A percentile compares a stretch with the other conserved stretches of the same genome.
Conservation (phyloP, 2,797 vertebrate species). For the Macroramphosus scolopax region DNA sequence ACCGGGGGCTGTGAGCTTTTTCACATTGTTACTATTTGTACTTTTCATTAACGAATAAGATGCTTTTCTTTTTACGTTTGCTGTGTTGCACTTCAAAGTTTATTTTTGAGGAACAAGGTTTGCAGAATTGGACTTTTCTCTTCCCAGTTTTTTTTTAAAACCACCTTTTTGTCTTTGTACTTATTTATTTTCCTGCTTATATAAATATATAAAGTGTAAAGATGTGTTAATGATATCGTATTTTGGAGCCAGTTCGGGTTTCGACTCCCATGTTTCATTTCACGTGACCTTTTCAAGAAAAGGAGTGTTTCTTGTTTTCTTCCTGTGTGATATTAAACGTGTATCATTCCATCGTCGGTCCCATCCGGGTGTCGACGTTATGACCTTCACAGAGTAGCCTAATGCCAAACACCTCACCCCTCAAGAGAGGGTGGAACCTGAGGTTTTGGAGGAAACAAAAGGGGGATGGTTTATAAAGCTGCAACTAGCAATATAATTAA, state of each 20-base stretch:
- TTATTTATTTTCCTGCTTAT: neutral
- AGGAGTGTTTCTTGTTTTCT: constrained; percentile 9
- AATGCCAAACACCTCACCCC: constrained; percentile 55
- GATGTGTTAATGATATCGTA: neutral
- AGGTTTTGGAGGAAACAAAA: constrained; percentile 10
- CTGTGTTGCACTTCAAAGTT: constrained; percentile 31
- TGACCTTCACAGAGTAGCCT: constrained; percentile 40
- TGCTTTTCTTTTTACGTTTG: constrained; percentile 6
- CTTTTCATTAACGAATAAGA: constrained; percentile 6
- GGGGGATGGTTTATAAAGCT: constrained; percentile 11
- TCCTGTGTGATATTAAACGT: constrained; percentile 18
- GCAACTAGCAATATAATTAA: constrained; percentile 32
- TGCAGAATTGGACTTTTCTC: no score
- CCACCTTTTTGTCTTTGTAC: constrained; percentile 20
- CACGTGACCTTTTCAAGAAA: constrained; percentile 10
- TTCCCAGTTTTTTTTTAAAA: neutral
- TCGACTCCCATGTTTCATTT: neutral
- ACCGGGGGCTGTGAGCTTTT: constrained; percentile 2
- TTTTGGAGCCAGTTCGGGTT: constrained; percentile 4
- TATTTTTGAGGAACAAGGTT: constrained; percentile 4
- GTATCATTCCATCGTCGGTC: constrained; percentile 47
- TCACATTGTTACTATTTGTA: neutral
- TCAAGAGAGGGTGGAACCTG: no score
- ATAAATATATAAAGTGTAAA: no score
- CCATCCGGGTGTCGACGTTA: constrained; percentile 11